These are phyloP conservation scores for Oasisia sp. DNA, from an alignment of 2,888 invertebrate genomes.

Conservation along the genomic window DNA sequence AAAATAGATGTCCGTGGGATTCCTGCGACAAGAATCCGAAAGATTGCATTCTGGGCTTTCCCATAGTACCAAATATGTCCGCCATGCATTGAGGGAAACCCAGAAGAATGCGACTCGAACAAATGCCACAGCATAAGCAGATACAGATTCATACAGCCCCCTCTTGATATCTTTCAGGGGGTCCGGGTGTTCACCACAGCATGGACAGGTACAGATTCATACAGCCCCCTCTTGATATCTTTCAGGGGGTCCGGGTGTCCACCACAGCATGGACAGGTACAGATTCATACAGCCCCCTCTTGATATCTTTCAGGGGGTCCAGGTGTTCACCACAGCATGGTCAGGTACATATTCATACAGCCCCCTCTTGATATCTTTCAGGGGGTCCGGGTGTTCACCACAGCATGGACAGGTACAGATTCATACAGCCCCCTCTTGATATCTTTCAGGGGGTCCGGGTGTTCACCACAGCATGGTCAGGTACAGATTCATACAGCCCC, in stretches of 20 bases:
- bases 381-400: slow-evolving; percentile 58
- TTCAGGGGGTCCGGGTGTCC: slow-evolving; percentile 51
- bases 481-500: no score
- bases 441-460: slow-evolving; percentile 48
- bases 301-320: slow-evolving; percentile 34
- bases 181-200: slow-evolving; percentile 55
- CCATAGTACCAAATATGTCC: no score
- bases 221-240: background rate
- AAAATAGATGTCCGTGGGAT: no score
- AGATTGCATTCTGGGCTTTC: no score
- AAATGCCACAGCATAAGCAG: slow-evolving; percentile 48
- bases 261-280: slow-evolving; percentile 50
- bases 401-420: slow-evolving; percentile 51
- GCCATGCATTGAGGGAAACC: no score
- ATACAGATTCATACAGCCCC: slow-evolving; percentile 33
- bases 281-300: slow-evolving; percentile 40
- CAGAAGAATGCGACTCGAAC: no score
- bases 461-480: no score
- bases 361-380: slow-evolving; percentile 48
- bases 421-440: slow-evolving; percentile 23
- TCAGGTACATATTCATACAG: slow-evolving; percentile 36
- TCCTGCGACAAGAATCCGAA: no score
- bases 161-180: slow-evolving; percentile 55
- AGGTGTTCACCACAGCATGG: slow-evolving; percentile 46
- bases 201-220: slow-evolving; percentile 44